These are phyloP conservation scores for Drosophila hamatofila DNA, from an alignment of 2,888 invertebrate species.

Conservation along the genomic window DNA sequence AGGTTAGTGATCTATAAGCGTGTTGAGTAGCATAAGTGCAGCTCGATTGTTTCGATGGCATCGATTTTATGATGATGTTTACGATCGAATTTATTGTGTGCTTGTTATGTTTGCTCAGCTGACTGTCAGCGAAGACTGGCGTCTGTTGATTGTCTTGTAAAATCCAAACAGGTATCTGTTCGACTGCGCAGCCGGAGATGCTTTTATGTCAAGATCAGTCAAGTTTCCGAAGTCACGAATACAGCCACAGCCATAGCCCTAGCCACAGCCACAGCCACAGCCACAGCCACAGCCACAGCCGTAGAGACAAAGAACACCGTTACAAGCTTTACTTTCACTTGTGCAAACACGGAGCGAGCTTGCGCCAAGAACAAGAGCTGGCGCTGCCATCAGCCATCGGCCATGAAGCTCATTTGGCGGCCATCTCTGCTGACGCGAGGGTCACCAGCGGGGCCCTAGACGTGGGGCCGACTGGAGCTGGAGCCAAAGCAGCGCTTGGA, in stretches of 20 bases:
- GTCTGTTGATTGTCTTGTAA: slow-evolving; percentile 24
- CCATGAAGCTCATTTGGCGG: slow-evolving; percentile 32
- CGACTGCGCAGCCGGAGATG: slow-evolving; percentile 3
- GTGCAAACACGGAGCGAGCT: slow-evolving; percentile 63
- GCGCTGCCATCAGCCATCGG: not conserved
- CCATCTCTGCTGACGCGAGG: slow-evolving; percentile 39
- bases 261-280: not conserved
- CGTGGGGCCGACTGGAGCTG: slow-evolving; percentile 18
- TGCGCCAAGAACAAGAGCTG: slow-evolving; percentile 37
- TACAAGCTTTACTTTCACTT: slow-evolving; percentile 75
- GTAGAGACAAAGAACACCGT: slow-evolving; percentile 36
- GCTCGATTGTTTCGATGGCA: slow-evolving; percentile 9
- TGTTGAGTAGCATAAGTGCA: slow-evolving; percentile 10
- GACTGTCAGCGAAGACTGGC: slow-evolving; percentile 12
- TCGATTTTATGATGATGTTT: slow-evolving; percentile 20
- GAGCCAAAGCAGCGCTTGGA: slow-evolving; percentile 20
- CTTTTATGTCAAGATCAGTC: slow-evolving; percentile 74
- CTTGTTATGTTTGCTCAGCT: slow-evolving; percentile 45
- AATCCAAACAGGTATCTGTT: slow-evolving; percentile 30
- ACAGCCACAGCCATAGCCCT: not conserved
- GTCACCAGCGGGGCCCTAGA: slow-evolving; percentile 30
- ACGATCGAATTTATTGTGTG: slow-evolving; percentile 21
- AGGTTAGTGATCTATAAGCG: slow-evolving; percentile 7
- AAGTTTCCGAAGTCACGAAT: slow-evolving; percentile 28
- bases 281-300: not conserved